Percentiles rank a stretch among this genome's conserved stretches.
These are phyloP conservation scores for Coronaproctus castanopsis DNA, from an alignment of 2,888 invertebrate genomes.

Conservation along the genomic window DNA sequence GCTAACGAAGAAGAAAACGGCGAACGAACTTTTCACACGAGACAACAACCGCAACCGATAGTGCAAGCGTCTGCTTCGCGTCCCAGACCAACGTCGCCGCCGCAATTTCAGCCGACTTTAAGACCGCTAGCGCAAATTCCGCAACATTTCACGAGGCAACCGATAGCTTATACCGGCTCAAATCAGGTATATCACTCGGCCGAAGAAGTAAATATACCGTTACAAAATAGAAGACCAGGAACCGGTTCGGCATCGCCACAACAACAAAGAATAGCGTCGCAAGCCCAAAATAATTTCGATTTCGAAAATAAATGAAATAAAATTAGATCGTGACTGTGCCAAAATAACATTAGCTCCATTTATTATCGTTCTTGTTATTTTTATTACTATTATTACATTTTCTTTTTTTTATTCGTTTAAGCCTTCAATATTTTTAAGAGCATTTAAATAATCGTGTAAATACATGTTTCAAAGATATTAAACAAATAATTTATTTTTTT, in stretches of 20 bases:
- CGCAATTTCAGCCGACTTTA: slow-evolving; percentile 23
- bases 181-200: slow-evolving; percentile 64
- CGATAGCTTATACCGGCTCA: slow-evolving; percentile 22
- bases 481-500: too few species aligned
- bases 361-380: too few species aligned
- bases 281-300: slow-evolving; percentile 6
- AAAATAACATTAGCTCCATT: not conserved
- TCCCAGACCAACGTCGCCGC: slow-evolving; percentile 18
- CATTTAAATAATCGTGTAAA: not conserved
- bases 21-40: slow-evolving; percentile 14
- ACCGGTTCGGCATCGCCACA: not conserved
- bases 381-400: too few species aligned
- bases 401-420: too few species aligned
- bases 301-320: slow-evolving; percentile 5
- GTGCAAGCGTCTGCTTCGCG: slow-evolving; percentile 16
- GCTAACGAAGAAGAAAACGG: slow-evolving; percentile 31
- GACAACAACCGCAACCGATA: slow-evolving; percentile 10
- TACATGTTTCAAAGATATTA: not conserved
- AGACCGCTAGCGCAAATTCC: slow-evolving; percentile 23
- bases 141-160: slow-evolving; percentile 26
- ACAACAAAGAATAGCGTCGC: not conserved
- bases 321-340: not conserved
- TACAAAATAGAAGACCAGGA: slow-evolving; percentile 53
- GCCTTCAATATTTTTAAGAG: too few species aligned
- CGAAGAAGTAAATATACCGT: slow-evolving; percentile 68